Evolutionary conservation across 2,888 invertebrate genomes (phyloP), one percentile per base, ranked within the genome.

Genomic region (Eupithecia vulgata): DNA sequence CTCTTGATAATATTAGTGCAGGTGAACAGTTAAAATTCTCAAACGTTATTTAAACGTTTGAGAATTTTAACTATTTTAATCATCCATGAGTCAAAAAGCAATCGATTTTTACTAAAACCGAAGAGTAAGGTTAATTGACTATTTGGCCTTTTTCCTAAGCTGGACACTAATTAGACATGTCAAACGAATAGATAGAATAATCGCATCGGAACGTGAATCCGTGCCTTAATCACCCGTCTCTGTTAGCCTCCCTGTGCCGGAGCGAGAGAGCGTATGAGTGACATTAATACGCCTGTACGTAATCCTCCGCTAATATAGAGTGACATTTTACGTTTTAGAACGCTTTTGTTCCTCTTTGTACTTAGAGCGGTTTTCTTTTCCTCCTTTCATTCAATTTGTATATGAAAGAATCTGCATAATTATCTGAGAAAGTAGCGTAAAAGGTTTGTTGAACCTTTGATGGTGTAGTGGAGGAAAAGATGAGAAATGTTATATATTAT

Each of bases 301-400:
- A 77, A 78, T 76, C 79, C 72, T 65, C 68, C 62, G 68, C 73
- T 79, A 76, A 80, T 78, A 75, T 77, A 76, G 76, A 78, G 71
- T 78, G 79, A 78, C 77, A 74, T 74, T 64, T 72, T 70, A 67
- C 52, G 71, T 66, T 72, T 72, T 75, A 67, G 37, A 68, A 64
- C 67, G 68, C 15, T 35, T 66, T 59, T 37, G 30, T 61, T 61
- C 34, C 61, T 61, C 25, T n/a, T 48, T 67, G 67, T 67, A 17
- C 45, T 59, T 15, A 59, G 61, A 15, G 17, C 61, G 61, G 34
- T 52, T 48, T 35, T 70, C 65, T 40, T 65, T 70, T 65, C 65
- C 65, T 65, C 40, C 65, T 65, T 65, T 42, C 65, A 65, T 37
- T 37, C 25, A 65, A 65, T 65, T 65, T 65, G 40, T 42, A 21